These are phyloP conservation scores for Rissa tridactyla DNA, from an alignment of 2,113 vertebrate species.

Conservation along the genomic window DNA sequence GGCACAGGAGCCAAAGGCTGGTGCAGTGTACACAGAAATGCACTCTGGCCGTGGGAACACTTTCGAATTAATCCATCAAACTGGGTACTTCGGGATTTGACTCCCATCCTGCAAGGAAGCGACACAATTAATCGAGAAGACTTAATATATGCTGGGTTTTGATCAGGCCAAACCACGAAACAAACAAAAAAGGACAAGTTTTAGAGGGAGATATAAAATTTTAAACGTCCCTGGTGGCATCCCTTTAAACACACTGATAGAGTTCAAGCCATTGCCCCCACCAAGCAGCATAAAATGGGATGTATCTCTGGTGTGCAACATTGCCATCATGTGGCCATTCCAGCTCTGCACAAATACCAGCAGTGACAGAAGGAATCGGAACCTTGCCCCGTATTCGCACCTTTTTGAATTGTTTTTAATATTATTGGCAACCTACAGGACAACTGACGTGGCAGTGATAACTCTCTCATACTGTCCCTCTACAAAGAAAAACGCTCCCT, in stretches of 20 bases:
- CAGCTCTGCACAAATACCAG: background rate
- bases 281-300: background rate
- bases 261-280: background rate
- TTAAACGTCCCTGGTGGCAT: background rate
- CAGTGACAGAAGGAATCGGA: background rate
- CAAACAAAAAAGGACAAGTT: background rate
- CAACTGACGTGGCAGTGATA: background rate
- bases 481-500: background rate
- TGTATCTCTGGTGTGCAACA: background rate
- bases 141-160: background rate
- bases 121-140: background rate
- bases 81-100: background rate
- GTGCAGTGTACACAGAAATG: background rate
- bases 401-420: background rate
- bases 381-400: fast-evolving
- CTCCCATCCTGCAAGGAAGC: background rate
- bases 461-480: background rate
- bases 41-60: background rate
- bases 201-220: background rate
- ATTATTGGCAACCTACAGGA: background rate
- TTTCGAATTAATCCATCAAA: background rate
- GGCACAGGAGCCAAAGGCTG: background rate
- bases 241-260: background rate
- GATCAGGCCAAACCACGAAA: background rate
- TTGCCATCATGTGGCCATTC: conserved; percentile 11